Conservation (phyloP, 2,113 vertebrate genomes). For the Donacobius atricapilla region DNA sequence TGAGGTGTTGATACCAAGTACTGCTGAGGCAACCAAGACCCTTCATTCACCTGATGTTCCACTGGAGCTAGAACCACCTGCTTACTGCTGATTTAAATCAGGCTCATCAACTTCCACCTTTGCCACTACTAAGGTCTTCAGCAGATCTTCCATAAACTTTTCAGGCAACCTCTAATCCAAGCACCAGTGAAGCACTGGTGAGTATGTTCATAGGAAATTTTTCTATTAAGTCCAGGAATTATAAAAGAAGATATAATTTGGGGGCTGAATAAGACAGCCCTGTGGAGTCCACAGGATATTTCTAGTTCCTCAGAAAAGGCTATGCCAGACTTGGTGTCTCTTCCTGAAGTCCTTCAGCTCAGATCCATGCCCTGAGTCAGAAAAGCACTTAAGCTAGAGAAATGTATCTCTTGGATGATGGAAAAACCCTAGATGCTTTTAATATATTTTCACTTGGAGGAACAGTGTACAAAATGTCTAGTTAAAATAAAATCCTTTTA, state of each 20-base stretch:
- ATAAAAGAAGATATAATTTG: not conserved
- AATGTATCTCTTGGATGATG: not conserved
- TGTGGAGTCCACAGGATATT: not conserved
- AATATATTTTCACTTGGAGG: not conserved
- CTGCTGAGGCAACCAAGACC: not conserved
- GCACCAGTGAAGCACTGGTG: not conserved
- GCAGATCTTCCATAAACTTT: not conserved
- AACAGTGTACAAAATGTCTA: not conserved
- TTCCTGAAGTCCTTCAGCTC: not conserved
- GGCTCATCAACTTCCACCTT: not conserved
- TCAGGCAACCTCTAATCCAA: not conserved
- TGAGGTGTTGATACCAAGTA: not conserved
- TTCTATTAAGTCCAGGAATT: not conserved
- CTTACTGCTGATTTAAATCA: not conserved
- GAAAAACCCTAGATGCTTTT: not conserved
- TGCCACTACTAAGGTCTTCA: not conserved
- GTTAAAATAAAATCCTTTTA: not conserved
- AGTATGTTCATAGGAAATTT: not conserved
- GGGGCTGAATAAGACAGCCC: not conserved
- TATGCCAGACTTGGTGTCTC: not conserved
- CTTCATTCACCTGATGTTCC: not conserved
- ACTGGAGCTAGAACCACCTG: not conserved
- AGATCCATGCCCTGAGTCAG: not conserved
- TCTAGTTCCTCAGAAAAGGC: not conserved
- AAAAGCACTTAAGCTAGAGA: not conserved